These are phyloP conservation scores for Drosophila neonasuta DNA, from an alignment of 2,888 invertebrate genomes.

Conservation along the genomic window DNA sequence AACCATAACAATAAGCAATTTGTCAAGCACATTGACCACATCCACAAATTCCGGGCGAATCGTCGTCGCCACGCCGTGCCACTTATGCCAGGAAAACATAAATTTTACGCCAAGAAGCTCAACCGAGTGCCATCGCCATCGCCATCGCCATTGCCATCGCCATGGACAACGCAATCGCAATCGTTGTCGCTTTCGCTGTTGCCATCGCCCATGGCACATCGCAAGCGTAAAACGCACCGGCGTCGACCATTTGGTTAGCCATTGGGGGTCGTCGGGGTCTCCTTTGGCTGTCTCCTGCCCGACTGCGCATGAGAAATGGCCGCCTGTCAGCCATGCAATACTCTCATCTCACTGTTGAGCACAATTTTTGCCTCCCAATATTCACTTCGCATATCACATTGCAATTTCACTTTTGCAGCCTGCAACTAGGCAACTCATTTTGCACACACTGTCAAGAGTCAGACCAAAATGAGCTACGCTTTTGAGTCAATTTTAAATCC, in stretches of 20 bases:
- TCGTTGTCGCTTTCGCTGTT: slow-evolving; percentile 1
- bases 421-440: slow-evolving; percentile 24
- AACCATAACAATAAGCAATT: slow-evolving; percentile 78
- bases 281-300: slow-evolving; percentile 27
- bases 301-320: slow-evolving; percentile 68
- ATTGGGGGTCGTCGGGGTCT: slow-evolving; percentile 27
- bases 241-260: slow-evolving; percentile 35
- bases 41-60: slow-evolving; percentile 52
- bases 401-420: not conserved
- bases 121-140: slow-evolving; percentile 25
- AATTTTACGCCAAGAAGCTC: slow-evolving; percentile 70
- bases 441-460: not conserved
- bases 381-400: slow-evolving; percentile 5
- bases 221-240: slow-evolving; percentile 42
- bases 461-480: too few species aligned
- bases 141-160: slow-evolving; percentile 5
- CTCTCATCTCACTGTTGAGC: not conserved
- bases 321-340: slow-evolving; percentile 42
- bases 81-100: slow-evolving; percentile 77
- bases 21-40: slow-evolving; percentile 78
- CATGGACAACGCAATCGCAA: not conserved
- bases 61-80: slow-evolving; percentile 52
- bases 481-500: not conserved
- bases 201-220: slow-evolving; percentile 43
- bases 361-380: slow-evolving; percentile 14